These are phyloP conservation scores for Heloderma charlesbogerti DNA, from an alignment of 2,113 vertebrate genomes.

Conservation along the genomic window DNA sequence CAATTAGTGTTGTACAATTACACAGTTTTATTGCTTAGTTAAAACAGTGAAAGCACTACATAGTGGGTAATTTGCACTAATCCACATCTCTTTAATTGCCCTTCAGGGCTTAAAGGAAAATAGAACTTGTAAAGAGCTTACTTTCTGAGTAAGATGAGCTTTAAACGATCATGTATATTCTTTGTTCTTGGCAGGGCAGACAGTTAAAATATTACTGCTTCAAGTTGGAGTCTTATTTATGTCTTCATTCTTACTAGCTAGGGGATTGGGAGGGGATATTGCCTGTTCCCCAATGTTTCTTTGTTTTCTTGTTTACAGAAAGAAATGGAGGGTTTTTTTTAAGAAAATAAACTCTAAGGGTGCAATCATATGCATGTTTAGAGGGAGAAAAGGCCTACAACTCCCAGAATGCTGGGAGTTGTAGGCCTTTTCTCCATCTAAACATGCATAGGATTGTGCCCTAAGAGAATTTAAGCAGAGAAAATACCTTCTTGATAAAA, in stretches of 20 bases:
- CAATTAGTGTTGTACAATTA: slow-evolving; percentile 84
- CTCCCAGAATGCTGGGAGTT: too few relatives aligned
- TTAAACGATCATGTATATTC: slow-evolving; percentile 73
- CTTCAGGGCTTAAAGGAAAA: slow-evolving; percentile 73
- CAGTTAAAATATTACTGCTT: slow-evolving; percentile 68
- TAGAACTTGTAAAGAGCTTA: slow-evolving; percentile 68
- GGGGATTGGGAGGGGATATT: slow-evolving; percentile 23
- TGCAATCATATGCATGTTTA: too few relatives aligned
- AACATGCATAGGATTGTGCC: too few relatives aligned
- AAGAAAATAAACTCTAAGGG: not conserved
- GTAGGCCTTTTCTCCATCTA: too few relatives aligned
- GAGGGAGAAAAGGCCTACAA: too few relatives aligned
- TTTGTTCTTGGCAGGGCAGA: slow-evolving; percentile 63
- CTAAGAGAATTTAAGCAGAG: not conserved
- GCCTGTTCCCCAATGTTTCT: not conserved
- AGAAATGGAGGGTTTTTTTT: not conserved
- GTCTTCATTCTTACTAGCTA: slow-evolving; percentile 47
- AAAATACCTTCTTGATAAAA: not conserved
- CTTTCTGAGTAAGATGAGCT: slow-evolving; percentile 64
- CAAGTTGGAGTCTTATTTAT: slow-evolving; percentile 55
- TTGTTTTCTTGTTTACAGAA: slow-evolving; percentile 28
- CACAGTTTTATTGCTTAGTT: slow-evolving; percentile 83
- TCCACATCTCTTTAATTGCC: slow-evolving; percentile 77
- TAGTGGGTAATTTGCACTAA: slow-evolving; percentile 80
- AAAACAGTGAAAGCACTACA: slow-evolving; percentile 79